phyloP scores from a whole-genome alignment of 2,113 vertebrate species.

The Limnothrissa miodon region DNA sequence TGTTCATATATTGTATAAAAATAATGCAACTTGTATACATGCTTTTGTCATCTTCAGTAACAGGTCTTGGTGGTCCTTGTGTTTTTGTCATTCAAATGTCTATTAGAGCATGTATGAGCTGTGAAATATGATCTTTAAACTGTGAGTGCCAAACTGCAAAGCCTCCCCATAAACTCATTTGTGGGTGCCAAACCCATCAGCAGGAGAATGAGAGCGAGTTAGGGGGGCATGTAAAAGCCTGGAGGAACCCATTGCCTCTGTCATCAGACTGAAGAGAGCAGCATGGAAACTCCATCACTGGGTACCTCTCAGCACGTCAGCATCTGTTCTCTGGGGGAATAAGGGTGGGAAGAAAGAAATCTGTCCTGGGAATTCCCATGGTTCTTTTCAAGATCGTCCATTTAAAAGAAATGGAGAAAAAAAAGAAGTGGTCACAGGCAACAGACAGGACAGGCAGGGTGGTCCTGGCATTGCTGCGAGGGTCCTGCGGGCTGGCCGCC shows the following conservation, averaged over 20 bases:
- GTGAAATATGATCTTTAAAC: background rate
- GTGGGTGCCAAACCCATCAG: background rate
- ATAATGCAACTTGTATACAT: background rate
- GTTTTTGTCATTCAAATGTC: background rate
- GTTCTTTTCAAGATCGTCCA: slow-evolving; percentile 19
- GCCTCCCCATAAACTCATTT: background rate
- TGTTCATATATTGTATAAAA: background rate
- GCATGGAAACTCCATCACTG: slow-evolving; percentile 33
- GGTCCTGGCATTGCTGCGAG: background rate
- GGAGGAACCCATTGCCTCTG: background rate
- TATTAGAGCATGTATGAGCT: background rate
- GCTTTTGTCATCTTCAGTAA: background rate
- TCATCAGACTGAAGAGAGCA: slow-evolving; percentile 15
- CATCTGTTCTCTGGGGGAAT: background rate
- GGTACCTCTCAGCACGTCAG: slow-evolving; percentile 17
- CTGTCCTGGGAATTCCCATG: slow-evolving; percentile 24
- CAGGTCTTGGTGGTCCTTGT: background rate
- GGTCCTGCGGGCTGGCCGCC: background rate
- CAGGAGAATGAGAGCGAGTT: background rate
- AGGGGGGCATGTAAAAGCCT: background rate
- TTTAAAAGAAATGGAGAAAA: slow-evolving; percentile 5
- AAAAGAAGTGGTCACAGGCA: background rate
- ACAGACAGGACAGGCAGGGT: background rate
- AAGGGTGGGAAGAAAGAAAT: slow-evolving; percentile 17
- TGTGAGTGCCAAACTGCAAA: background rate